These are phyloP conservation scores for Climacteris rufus DNA, from an alignment of 2,113 vertebrate species.

Conservation along the genomic window DNA sequence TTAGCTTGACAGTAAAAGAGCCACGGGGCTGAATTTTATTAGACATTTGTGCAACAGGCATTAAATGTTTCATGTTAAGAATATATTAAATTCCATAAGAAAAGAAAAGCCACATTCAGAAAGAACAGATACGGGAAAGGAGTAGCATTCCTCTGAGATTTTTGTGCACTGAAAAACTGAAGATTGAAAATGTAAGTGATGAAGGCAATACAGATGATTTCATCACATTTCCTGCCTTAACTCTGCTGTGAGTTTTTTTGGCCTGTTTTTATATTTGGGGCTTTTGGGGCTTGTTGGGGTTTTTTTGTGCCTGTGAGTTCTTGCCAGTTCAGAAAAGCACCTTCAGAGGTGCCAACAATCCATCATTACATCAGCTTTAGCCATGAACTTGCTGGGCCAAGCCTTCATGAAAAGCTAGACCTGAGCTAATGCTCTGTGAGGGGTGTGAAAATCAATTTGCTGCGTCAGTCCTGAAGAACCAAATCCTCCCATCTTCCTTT, in stretches of 20 bases:
- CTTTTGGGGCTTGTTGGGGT: not conserved
- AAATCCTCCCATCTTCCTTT: not conserved
- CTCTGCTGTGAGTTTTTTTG: too few species aligned
- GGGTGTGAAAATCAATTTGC: not conserved
- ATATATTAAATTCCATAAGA: conserved; percentile 27
- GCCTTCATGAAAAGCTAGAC: not conserved
- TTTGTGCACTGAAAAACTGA: not conserved
- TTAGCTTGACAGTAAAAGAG: conserved; percentile 45
- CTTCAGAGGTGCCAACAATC: not conserved
- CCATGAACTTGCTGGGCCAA: not conserved
- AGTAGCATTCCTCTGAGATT: not conserved
- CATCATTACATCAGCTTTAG: not conserved
- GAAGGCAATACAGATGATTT: not conserved
- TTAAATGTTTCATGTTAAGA: conserved; percentile 55
- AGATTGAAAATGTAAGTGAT: not conserved
- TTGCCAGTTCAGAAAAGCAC: not conserved
- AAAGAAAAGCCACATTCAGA: not conserved
- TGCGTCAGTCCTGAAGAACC: not conserved
- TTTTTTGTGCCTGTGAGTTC: not conserved
- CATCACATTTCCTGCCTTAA: not conserved
- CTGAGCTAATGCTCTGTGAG: not conserved
- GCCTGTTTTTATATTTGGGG: not conserved
- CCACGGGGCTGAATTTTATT: conserved; percentile 53
- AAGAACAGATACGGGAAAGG: not conserved
- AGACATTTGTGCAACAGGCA: conserved; percentile 53